Percentiles rank a stretch among this genome's conserved stretches.
Conservation (phyloP, 2,797 vertebrate species). For the Anguilla marmorata region DNA sequence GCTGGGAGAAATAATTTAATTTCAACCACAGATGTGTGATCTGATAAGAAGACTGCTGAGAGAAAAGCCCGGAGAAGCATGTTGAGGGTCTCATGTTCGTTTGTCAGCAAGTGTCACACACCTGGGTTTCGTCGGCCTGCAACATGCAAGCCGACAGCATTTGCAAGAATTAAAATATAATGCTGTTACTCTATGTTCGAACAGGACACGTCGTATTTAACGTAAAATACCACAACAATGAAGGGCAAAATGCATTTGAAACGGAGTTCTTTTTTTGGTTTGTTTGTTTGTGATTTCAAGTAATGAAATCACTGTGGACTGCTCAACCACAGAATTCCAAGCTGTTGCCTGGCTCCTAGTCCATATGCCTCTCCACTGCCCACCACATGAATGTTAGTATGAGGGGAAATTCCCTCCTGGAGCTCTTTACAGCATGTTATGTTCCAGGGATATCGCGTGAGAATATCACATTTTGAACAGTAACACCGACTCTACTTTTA, state of each 20-base stretch:
- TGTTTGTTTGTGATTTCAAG: not conserved
- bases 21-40: not conserved
- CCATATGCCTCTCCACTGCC: conserved; percentile 53
- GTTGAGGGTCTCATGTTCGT: conserved; percentile 45
- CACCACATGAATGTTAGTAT: not conserved
- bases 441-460: not conserved
- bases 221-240: not conserved
- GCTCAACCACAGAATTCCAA: conserved; percentile 74
- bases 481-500: not conserved
- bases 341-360: conserved; percentile 67
- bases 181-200: conserved; percentile 21
- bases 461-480: not conserved
- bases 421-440: conserved; percentile 7
- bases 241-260: conserved; percentile 8
- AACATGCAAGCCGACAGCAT: conserved; percentile 39
- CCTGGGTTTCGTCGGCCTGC: conserved; percentile 29
- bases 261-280: conserved; percentile 23
- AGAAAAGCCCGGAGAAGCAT: conserved; percentile 39
- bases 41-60: conserved; percentile 46
- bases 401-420: not conserved
- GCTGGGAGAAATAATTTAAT: not conserved
- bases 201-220: conserved; percentile 40
- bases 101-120: conserved; percentile 48
- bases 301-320: conserved; percentile 60
- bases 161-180: conserved; percentile 47